Evolutionary conservation across 1,140 invertebrate genomes (phyloP).

Genomic region (Lepidostoma basale): DNA sequence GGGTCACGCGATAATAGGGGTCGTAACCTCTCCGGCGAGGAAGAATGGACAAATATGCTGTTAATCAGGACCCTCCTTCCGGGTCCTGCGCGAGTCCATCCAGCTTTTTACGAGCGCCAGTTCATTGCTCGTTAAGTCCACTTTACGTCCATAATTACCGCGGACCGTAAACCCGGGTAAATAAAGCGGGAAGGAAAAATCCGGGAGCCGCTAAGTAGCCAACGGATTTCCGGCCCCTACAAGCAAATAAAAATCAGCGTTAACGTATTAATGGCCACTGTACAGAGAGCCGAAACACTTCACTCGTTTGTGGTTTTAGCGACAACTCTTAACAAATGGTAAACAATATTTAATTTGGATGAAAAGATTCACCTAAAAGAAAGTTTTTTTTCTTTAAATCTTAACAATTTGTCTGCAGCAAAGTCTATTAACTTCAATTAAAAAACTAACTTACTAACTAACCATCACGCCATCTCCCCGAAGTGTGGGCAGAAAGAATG

Average conservation of each 20-base stretch:
- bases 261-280: no score
- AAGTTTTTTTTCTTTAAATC: no score
- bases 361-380: no score
- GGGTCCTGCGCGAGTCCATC: background rate
- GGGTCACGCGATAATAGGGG: slow-evolving; percentile 23
- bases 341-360: no score
- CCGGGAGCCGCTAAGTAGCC: slow-evolving; percentile 1
- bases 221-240: background rate
- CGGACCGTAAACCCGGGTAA: slow-evolving; percentile 10
- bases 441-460: no score
- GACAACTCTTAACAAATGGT: no score
- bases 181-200: slow-evolving; percentile 27
- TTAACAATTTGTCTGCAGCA: no score
- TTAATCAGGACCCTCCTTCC: slow-evolving; percentile 32
- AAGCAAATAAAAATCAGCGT: slow-evolving; percentile 5
- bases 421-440: no score
- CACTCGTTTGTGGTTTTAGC: no score
- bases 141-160: slow-evolving; percentile 35
- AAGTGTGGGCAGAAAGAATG: no score
- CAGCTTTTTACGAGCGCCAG: slow-evolving; percentile 34
- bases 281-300: no score
- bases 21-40: slow-evolving; percentile 1
- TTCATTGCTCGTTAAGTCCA: slow-evolving; percentile 37
- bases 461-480: no score
- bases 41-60: slow-evolving; percentile 28